Evolutionary conservation across 2,113 vertebrate species (phyloP).

Genomic region (Acrocephalus arundinaceus): DNA sequence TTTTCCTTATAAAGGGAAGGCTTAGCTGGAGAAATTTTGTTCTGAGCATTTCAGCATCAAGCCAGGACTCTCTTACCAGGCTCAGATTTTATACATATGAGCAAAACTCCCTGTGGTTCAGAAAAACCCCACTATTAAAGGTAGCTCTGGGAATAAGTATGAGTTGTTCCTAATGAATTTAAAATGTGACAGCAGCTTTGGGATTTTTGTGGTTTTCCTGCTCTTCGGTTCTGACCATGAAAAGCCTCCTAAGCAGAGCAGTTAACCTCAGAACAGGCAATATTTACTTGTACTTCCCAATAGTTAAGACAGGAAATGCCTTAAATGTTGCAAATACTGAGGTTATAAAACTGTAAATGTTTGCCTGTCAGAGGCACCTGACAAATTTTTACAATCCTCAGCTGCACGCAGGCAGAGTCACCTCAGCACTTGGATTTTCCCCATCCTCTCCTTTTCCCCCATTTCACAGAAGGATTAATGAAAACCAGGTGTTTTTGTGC

Average conservation of each 20-base stretch:
- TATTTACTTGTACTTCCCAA: slow-evolving; percentile 52
- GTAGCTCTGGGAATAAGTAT: neutral
- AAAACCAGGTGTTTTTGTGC: neutral
- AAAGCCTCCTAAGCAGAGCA: neutral
- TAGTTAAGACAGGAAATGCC: slow-evolving; percentile 62
- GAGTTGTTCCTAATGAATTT: slow-evolving; percentile 27
- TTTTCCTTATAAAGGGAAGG: neutral
- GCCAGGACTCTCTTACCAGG: neutral
- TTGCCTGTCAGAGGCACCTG: slow-evolving; percentile 34
- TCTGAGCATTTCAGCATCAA: neutral
- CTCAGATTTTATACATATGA: neutral
- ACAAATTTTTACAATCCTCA: slow-evolving; percentile 6
- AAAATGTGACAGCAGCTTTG: slow-evolving; percentile 34
- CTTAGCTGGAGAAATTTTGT: neutral
- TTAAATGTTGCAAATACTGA: slow-evolving; percentile 56
- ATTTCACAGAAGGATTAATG: neutral
- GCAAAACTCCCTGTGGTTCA: neutral
- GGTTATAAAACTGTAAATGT: slow-evolving; percentile 56
- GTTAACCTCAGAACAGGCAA: slow-evolving; percentile 45
- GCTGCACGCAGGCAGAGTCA: neutral
- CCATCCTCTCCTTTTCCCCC: neutral
- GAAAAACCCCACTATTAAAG: neutral
- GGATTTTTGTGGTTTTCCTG: slow-evolving; percentile 51
- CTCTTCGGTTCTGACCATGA: neutral
- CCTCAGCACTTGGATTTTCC: neutral